Percentiles rank a stretch among this genome's conserved stretches.
These are phyloP conservation scores for Epistrophe grossulariae DNA, from an alignment of 2,888 invertebrate species.

Conservation along the genomic window DNA sequence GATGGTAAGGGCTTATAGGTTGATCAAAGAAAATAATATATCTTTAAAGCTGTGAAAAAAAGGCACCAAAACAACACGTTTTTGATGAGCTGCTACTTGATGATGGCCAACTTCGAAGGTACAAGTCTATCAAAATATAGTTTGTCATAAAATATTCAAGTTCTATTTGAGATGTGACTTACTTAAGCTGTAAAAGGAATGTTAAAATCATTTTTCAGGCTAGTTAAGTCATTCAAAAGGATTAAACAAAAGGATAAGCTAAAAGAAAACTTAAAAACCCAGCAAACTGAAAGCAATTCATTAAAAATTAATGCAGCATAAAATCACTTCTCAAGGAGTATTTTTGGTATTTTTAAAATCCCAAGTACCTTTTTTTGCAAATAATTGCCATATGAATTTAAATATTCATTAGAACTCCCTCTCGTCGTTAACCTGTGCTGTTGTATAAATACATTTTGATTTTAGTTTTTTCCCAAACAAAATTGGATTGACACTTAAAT, in stretches of 20 bases:
- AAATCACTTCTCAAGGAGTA: background rate
- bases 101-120: background rate
- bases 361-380: background rate
- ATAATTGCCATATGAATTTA: background rate
- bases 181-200: background rate
- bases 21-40: conserved; percentile 12
- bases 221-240: background rate
- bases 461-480: background rate
- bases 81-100: background rate
- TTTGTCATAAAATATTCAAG: conserved; percentile 28
- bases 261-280: background rate
- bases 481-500: conserved; percentile 9
- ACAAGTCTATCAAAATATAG: conserved; percentile 3
- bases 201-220: background rate
- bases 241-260: background rate
- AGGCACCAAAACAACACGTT: background rate
- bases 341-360: background rate
- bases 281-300: background rate
- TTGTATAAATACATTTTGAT: background rate
- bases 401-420: background rate
- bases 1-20: conserved; percentile 3
- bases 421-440: background rate
- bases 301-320: background rate
- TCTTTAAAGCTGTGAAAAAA: background rate
- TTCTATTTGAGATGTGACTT: background rate